Conservation (phyloP, 2,888 invertebrate species). For the Lepidocyrtinus sp. region DNA sequence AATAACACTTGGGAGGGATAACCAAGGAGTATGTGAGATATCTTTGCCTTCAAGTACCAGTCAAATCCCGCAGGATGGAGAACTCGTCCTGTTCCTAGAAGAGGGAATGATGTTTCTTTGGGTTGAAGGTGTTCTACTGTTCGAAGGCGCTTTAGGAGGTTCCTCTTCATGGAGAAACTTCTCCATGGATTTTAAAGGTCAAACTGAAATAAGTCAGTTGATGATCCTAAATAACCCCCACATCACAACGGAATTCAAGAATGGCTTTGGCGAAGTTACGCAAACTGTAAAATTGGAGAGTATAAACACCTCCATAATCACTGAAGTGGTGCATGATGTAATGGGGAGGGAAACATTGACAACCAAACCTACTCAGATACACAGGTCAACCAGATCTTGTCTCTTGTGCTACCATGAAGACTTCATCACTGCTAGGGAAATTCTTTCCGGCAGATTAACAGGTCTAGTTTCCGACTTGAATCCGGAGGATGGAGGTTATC, state of each 20-base stretch:
- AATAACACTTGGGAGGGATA: not conserved
- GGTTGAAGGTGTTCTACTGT: constrained; percentile 15
- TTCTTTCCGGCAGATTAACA: constrained; percentile 9
- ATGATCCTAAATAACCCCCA: constrained; percentile 12
- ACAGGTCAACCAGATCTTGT: not conserved
- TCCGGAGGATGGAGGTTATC: constrained; percentile 38
- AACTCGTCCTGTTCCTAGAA: not conserved
- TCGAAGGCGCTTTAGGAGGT: not conserved
- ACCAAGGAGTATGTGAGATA: not conserved
- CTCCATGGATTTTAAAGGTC: not conserved
- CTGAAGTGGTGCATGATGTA: constrained; percentile 39
- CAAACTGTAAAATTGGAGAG: constrained; percentile 31
- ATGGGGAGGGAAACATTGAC: constrained; percentile 31
- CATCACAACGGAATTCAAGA: constrained; percentile 3
- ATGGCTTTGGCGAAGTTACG: constrained; percentile 24
- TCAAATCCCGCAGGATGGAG: too few species aligned
- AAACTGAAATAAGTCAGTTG: not conserved
- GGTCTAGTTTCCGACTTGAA: not conserved
- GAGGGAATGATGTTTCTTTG: not conserved
- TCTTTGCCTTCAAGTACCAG: not conserved
- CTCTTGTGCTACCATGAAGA: constrained; percentile 13
- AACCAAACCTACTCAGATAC: constrained; percentile 23
- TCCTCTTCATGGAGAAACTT: not conserved
- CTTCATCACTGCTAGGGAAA: constrained; percentile 10
- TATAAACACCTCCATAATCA: not conserved